Evolutionary conservation across 2,888 invertebrate species (phyloP), one percentile per base, ranked within the genome.

Genomic region (Amaurobius ferox): DNA sequence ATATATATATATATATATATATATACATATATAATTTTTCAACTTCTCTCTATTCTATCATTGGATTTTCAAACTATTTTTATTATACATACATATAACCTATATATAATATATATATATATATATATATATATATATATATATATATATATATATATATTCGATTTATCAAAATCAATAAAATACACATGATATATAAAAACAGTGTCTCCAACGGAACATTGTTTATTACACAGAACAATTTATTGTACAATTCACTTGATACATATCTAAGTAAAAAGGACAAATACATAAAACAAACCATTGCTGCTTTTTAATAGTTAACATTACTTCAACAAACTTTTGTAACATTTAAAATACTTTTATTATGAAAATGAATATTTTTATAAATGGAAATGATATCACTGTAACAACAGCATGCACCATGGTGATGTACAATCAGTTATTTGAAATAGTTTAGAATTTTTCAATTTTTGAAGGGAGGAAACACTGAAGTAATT

Each of bases 361-460:
- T 74, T n/a, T 81, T 62, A 64, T 72, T 72, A 81, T 81, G 81
- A 74, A 81, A 74, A 81, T 81, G 81, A 81, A 70, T 80, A 39
- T 80, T 70, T 44, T 40, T 44, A 76, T 74, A 68, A 74, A 74
- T 74, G 81, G 67, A 26, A 74, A 76, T 81, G 81, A 81, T 81
- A 74, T 81, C 81, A 74, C 81, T 74, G 62, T 70, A 48, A 74
- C 26, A 81, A 70, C 32, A 68, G 81, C 81, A 68, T 81, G 81
- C 81, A 81, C 74, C 81, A 76, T 68, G 26, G 70, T 39, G 72
- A 71, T 35, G 72, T 44, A 40, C 28, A 28, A 44, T 23, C 35
- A 40, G 40, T 23, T 16, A 48, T 28, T n/a, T 40, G 16, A 44
- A 11, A 44, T 11, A 11, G 16, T 11, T 44, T 13, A 11, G 7